Evolutionary conservation across 2,113 vertebrate genomes (phyloP), one percentile per base, ranked within the genome.

Genomic region (Nyctereutes procyonoides): DNA sequence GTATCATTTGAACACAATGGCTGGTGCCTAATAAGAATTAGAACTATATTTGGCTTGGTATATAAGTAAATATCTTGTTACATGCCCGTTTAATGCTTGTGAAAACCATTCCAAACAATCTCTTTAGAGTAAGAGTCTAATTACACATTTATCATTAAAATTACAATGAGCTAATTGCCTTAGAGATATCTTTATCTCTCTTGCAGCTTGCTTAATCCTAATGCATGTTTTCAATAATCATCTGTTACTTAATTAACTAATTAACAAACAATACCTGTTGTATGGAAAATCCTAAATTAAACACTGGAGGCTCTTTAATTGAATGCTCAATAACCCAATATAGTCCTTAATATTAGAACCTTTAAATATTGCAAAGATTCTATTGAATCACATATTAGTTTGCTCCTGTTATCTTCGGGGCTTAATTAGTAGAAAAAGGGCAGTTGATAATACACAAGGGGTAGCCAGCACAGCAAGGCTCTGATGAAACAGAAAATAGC

Each of bases 131-230:
- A 98, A 97, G 95, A 94, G 96, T 96, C 96, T 98, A 98, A 98
- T 98, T 98, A 98, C 94, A 97, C 97, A 98, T 98, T 98, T 98
- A 98, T 98, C 98, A 98, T 97, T 98, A 98, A 98, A 98, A 98
- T 98, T 98, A 97, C 97, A 98, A 94, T 95, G 90, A 98, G 97
- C 90, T 98, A 98, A 98, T 97, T 98, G 97, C 97, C 97, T 98
- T 97, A 86, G 97, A 98, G 97, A 97, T 98, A 98, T 97, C 97
- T 98, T 98, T 98, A 96, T 98, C 98, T 98, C 97, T 98, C 97
- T 98, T 97, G 93, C 97, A 98, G 97, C 97, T 97, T 98, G 97
- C 96, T 98, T 98, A 98, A 98, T 98, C 96, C 97, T 96, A 97
- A 97, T 93, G 95, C 97, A 97, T 98, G 97, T 98, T 98, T 98